These are phyloP conservation scores for Anoncus sp. DNA, from an alignment of 2,888 invertebrate genomes.

Conservation along the genomic window DNA sequence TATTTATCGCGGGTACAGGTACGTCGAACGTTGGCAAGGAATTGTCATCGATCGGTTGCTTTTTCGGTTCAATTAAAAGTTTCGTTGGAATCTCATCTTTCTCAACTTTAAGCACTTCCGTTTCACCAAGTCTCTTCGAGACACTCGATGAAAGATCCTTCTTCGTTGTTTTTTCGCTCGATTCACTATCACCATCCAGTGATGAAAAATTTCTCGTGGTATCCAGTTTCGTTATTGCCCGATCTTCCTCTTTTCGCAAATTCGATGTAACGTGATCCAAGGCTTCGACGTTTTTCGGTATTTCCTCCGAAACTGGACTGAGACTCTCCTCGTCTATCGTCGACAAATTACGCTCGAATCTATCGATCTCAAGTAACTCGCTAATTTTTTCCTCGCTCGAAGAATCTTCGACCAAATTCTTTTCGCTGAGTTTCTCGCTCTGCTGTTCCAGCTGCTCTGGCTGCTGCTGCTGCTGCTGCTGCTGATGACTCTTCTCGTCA, in stretches of 20 bases:
- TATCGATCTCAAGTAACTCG: conserved; percentile 50
- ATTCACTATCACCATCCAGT: not conserved
- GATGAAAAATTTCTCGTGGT: not conserved
- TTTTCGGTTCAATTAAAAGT: not conserved
- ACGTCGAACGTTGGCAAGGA: conserved; percentile 51
- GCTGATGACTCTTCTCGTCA: conserved; percentile 44
- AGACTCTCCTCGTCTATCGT: conserved; percentile 55
- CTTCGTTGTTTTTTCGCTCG: conserved; percentile 9
- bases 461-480: conserved; percentile 23
- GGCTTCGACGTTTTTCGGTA: conserved; percentile 17
- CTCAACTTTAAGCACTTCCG: conserved; percentile 33
- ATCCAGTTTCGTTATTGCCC: conserved; percentile 16
- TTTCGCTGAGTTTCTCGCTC: conserved; percentile 29
- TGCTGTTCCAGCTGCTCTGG: conserved; percentile 37
- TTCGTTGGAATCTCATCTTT: not conserved
- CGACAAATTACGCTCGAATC: conserved; percentile 52
- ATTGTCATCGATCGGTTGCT: not conserved
- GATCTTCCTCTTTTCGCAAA: not conserved
- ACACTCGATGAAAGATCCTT: not conserved
- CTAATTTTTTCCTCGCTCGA: conserved; percentile 69
- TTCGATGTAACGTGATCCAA: conserved; percentile 12
- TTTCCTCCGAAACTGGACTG: conserved; percentile 45
- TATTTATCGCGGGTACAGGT: conserved; percentile 69
- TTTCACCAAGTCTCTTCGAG: not conserved
- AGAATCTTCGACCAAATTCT: conserved; percentile 53